A percentile compares a stretch with the other conserved stretches of the same genome.
These are phyloP conservation scores for Serranus cabrilla DNA, from an alignment of 2,797 vertebrate genomes.

Conservation along the genomic window DNA sequence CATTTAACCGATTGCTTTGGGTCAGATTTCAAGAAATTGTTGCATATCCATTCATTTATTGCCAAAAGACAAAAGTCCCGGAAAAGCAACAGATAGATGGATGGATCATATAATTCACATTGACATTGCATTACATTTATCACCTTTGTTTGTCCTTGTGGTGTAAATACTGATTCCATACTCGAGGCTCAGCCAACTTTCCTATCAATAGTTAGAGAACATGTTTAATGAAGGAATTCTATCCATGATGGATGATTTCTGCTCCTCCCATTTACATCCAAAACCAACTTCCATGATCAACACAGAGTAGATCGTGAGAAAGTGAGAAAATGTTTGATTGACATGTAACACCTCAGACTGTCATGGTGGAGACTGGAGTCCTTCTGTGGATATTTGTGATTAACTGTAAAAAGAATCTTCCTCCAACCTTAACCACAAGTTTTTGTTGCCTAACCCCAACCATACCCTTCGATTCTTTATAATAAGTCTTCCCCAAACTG, in stretches of 20 bases:
- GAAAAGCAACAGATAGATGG: conserved; percentile 24
- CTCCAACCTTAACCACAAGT: not conserved
- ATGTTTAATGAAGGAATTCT: not conserved
- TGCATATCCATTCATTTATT: too few species aligned
- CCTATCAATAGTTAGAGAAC: not conserved
- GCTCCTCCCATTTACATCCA: accelerated
- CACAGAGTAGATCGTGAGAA: too few species aligned
- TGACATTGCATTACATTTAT: not conserved
- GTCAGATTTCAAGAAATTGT: too few species aligned
- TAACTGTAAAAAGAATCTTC: not conserved
- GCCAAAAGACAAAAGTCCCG: conserved; percentile 1
- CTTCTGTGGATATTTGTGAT: not conserved
- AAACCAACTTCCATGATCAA: not conserved
- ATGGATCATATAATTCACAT: conserved; percentile 19
- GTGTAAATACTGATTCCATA: not conserved
- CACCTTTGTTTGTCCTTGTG: not conserved
- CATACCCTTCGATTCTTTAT: not conserved
- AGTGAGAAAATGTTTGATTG: not conserved
- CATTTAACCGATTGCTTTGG: too few species aligned
- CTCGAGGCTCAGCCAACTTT: not conserved
- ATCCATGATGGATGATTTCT: not conserved
- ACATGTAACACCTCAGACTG: not conserved
- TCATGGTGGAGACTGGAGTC: not conserved
- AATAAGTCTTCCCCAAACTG: too few species aligned
- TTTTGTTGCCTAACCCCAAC: not conserved